Evolutionary conservation across 2,797 vertebrate genomes (phyloP).

Genomic region (Florisuga fusca): DNA sequence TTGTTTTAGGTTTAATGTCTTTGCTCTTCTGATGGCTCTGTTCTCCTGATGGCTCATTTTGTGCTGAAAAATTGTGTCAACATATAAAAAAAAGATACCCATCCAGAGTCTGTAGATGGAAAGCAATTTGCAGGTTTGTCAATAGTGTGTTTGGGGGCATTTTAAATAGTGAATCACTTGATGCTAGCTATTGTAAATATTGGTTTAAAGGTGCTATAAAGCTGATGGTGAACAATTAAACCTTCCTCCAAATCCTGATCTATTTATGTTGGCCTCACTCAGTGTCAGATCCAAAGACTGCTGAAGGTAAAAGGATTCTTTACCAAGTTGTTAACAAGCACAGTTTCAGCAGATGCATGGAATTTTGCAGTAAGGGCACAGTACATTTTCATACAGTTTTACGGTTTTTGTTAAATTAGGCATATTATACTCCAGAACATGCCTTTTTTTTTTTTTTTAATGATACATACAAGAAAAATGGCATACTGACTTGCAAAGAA

Average conservation of each 20-base stretch:
- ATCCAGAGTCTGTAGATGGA: conserved; percentile 12
- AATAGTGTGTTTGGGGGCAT: conserved; percentile 48
- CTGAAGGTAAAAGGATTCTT: background rate
- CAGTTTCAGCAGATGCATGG: too few species aligned
- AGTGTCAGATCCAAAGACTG: conserved; percentile 1
- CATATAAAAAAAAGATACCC: conserved; percentile 5
- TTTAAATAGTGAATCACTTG: conserved; percentile 48
- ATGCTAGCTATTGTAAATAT: conserved; percentile 56
- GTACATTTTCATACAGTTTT: too few species aligned
- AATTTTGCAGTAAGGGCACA: too few species aligned
- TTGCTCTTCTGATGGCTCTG: conserved; percentile 54
- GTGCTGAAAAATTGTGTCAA: conserved; percentile 39
- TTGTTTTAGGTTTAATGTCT: conserved; percentile 62
- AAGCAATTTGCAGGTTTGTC: conserved; percentile 52
- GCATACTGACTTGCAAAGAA: background rate
- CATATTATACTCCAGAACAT: too few species aligned
- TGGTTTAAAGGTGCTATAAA: conserved; percentile 55
- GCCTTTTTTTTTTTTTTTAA: background rate
- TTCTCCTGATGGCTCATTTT: too few species aligned
- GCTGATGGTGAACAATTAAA: conserved; percentile 47
- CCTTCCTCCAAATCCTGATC: conserved; percentile 38
- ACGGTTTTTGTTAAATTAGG: too few species aligned
- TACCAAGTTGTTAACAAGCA: background rate
- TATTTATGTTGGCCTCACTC: conserved; percentile 39
- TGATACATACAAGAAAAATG: background rate